A percentile compares a stretch with the other conserved stretches of the same genome.
Evolutionary conservation across 92 coral and sea anemone species (phyloP).

Genomic region (Epizoanthus rinbou): DNA sequence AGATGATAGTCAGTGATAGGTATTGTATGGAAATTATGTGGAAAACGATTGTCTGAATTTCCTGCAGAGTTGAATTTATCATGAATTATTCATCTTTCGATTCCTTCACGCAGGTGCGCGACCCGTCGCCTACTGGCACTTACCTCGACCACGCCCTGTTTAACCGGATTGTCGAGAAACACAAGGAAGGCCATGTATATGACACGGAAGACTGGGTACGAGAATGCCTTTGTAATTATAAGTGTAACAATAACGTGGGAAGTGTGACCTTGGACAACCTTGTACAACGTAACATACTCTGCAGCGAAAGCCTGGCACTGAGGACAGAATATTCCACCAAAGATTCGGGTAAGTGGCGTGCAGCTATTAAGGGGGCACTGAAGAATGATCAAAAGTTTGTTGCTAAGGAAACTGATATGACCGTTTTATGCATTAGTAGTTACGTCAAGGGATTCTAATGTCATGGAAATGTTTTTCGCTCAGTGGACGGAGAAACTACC

Average conservation of each 20-base stretch:
- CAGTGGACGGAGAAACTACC: too few species aligned
- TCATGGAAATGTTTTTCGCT: too few species aligned
- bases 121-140: conserved; percentile 52
- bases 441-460: too few species aligned
- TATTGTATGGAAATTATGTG: too few species aligned
- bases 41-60: too few species aligned
- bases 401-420: too few species aligned
- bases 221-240: conserved; percentile 46
- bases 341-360: conserved; percentile 51
- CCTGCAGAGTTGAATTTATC: too few species aligned
- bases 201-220: conserved; percentile 57
- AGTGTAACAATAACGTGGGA: conserved; percentile 47
- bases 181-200: conserved; percentile 31
- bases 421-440: too few species aligned
- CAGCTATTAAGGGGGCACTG: not conserved
- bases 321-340: conserved; percentile 51
- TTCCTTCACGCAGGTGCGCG: conserved; percentile 49
- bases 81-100: not conserved
- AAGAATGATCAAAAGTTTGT: not conserved
- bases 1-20: too few species aligned
- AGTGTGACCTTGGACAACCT: conserved; percentile 64
- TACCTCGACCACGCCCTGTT: conserved; percentile 63
- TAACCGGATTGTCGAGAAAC: conserved; percentile 50
- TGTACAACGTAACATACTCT: conserved; percentile 54
- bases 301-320: conserved; percentile 49